Conservation (phyloP, 1,140 invertebrate species). For the Sogatella furcifera region DNA sequence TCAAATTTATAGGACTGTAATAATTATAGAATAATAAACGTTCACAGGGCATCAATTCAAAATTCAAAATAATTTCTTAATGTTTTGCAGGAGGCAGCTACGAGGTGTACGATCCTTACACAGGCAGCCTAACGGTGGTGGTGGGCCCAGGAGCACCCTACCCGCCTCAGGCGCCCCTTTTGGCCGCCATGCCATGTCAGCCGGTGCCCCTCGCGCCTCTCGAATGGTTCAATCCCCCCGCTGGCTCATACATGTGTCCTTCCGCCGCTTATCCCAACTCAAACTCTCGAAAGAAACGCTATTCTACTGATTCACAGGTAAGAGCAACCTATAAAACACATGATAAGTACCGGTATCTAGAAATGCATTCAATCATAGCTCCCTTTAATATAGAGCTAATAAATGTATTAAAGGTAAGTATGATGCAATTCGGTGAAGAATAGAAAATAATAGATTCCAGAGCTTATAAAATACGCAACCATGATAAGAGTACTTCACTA, state of each 20-base stretch:
- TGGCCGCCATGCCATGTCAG: constrained; percentile 25
- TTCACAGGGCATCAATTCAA: no score
- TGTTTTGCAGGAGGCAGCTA: constrained; percentile 20
- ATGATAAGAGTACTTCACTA: no score
- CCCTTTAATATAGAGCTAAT: no score
- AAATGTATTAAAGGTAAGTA: no score
- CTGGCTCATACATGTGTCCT: constrained; percentile 10
- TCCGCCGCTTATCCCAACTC: constrained; percentile 6
- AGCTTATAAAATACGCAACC: no score
- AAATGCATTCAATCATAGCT: no score
- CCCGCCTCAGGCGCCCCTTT: constrained; percentile 16
- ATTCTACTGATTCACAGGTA: constrained; percentile 28
- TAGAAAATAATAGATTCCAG: no score
- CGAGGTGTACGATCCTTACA: constrained; percentile 27
- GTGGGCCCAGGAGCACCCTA: constrained; percentile 15
- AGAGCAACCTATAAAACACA: background rate
- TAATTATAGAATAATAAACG: no score
- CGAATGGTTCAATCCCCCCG: constrained; percentile 29
- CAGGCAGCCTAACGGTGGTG: constrained; percentile 21
- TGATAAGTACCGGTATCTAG: no score
- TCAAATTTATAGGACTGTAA: no score
- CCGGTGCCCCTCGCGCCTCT: constrained; percentile 28
- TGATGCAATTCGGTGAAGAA: no score
- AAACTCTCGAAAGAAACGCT: constrained; percentile 21
- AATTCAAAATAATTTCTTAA: no score